Evolutionary conservation across 2,888 invertebrate species (phyloP), one percentile per base, ranked within the genome.

Genomic region (Orthosia cruda): DNA sequence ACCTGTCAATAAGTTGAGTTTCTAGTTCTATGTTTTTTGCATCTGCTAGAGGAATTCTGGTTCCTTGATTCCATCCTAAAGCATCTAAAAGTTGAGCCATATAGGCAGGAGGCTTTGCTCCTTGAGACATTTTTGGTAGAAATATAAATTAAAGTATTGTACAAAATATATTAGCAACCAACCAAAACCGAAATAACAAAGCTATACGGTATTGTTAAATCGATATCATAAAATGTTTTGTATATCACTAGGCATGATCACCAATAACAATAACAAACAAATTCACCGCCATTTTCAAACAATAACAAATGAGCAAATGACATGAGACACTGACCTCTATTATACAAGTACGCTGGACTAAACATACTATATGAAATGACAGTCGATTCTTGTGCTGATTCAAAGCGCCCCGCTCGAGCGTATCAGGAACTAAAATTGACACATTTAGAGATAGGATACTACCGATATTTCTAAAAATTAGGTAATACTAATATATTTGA

Each of bases 31-130:
- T 94, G 74, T 99, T 99, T 89, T 98, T 98, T 59, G 97, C 97
- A 94, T 98, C 98, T 1, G 98, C 98, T 80, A 99, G 97, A 4
- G 99, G 99, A 86, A 98, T 97, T 89, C 98, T 98, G 77, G 98
- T 98, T 11, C 98, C 98, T 89, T 98, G 97, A 72, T 97, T 97
- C 98, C 98, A 98, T 4, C 98, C 98, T 75, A 98, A 95, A 85
- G 97, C 97, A 84, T 97, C 97, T 75, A 98, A 93, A 74, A 98
- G 95, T 86, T 98, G 97, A 58, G 97, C 97, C 90, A 98, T 97
- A 85, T 97, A 96, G 57, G 91, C 90, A 4, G 95, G 95, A 85
- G 95, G 90, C 73, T 91, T 90, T 32, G 77, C 85, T 66, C 86
- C 77, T 73, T 91, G 93, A 71, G 87, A 86, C 96, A 95, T 95